A percentile compares a stretch with the other conserved stretches of the same genome.
Evolutionary conservation across 2,797 vertebrate genomes (phyloP).

Genomic region (Clamator glandarius): DNA sequence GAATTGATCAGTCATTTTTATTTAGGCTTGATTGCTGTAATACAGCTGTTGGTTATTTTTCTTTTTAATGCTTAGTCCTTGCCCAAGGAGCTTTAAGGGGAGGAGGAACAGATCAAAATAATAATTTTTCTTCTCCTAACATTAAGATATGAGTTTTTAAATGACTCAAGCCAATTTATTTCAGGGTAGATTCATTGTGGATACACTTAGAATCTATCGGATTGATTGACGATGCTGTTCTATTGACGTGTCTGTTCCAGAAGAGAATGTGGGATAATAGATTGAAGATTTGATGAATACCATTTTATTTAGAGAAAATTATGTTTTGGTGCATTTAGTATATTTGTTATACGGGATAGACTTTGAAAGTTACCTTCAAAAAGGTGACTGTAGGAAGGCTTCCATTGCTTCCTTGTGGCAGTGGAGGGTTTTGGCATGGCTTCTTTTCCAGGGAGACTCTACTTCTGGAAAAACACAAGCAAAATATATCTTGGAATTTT

Average conservation of each 20-base stretch:
- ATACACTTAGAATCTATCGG: conserved; percentile 34
- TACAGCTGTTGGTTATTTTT: conserved; percentile 44
- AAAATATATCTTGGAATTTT: not conserved
- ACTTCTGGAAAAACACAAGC: not conserved
- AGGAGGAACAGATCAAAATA: conserved; percentile 44
- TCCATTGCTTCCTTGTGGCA: not conserved
- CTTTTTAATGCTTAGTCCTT: conserved; percentile 37
- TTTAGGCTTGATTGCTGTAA: conserved; percentile 17
- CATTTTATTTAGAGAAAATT: not conserved
- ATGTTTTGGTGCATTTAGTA: conserved; percentile 1
- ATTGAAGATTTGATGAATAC: conserved; percentile 37
- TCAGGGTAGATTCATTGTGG: not conserved
- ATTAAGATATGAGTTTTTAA: conserved; percentile 46
- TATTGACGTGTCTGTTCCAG: conserved; percentile 22
- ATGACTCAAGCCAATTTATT: conserved; percentile 39
- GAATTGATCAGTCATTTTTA: conserved; percentile 36
- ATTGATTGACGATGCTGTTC: conserved; percentile 46
- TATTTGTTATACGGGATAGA: not conserved
- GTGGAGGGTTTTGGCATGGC: rapidly evolving
- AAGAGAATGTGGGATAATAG: conserved; percentile 20
- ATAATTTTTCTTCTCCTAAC: conserved; percentile 47
- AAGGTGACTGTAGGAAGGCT: not conserved
- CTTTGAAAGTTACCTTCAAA: conserved; percentile 50
- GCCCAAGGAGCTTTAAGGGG: conserved; percentile 20
- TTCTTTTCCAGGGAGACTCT: not conserved